Evolutionary conservation across 2,888 invertebrate genomes (phyloP).

Genomic region (Agrenia bidenticulata): DNA sequence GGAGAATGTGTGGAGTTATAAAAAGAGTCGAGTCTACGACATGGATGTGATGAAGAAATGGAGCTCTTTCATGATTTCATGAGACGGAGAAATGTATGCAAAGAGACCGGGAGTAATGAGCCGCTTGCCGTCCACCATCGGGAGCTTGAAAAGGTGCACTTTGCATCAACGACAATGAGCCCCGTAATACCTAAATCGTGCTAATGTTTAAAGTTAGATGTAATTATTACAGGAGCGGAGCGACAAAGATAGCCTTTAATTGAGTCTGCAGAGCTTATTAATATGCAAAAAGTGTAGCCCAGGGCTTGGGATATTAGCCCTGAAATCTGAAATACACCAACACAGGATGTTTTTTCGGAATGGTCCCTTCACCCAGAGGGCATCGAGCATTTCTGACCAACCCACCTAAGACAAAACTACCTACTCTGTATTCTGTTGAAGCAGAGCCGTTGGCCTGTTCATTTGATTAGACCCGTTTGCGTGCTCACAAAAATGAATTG

Average conservation of each 20-base stretch:
- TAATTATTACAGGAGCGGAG: slow-evolving; percentile 43
- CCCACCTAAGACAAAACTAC: neutral
- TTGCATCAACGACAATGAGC: slow-evolving; percentile 5
- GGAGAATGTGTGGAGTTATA: too few species aligned
- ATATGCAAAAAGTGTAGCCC: slow-evolving; percentile 46
- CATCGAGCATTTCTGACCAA: neutral
- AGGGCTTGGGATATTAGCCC: too few species aligned
- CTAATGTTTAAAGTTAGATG: slow-evolving; percentile 47
- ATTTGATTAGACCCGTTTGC: slow-evolving; percentile 45
- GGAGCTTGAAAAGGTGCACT: slow-evolving; percentile 12
- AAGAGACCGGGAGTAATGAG: slow-evolving; percentile 1
- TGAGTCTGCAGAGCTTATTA: slow-evolving; percentile 48
- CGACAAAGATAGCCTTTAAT: slow-evolving; percentile 51
- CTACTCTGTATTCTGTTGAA: neutral
- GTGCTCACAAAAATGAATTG: slow-evolving; percentile 45
- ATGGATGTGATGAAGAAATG: slow-evolving; percentile 17
- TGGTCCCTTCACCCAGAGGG: neutral
- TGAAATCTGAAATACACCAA: too few species aligned
- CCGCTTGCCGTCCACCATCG: neutral
- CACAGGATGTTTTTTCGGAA: neutral
- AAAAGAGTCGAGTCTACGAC: too few species aligned
- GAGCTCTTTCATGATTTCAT: neutral
- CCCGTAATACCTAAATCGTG: slow-evolving; percentile 41
- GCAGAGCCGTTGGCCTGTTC: slow-evolving; percentile 15
- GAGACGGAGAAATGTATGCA: neutral